Percentiles rank a stretch among this genome's conserved stretches.
phyloP scores from a whole-genome alignment of 2,888 invertebrate genomes.

The Aethes cnicana region DNA sequence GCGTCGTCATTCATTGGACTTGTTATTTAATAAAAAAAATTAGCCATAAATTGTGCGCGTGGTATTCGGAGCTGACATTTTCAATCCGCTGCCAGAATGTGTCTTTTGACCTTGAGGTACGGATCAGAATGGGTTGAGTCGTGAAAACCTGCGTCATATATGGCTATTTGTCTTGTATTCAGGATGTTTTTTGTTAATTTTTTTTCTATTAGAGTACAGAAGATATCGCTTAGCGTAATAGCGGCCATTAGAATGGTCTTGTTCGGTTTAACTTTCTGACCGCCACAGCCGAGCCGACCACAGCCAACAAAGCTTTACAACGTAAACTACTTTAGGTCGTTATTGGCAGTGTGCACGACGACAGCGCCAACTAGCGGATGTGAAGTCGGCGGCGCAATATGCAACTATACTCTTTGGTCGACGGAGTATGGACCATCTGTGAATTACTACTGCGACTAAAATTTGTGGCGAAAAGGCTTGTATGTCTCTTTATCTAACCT shows the following conservation, averaged over 20 bases:
- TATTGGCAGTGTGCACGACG: too few species aligned
- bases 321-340: too few species aligned
- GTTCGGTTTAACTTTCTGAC: slow-evolving; percentile 18
- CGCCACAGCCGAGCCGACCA: too few species aligned
- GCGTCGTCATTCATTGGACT: slow-evolving; percentile 19
- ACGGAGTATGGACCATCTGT: too few species aligned
- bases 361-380: too few species aligned
- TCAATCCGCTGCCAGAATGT: slow-evolving; percentile 1
- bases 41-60: slow-evolving; percentile 20
- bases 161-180: slow-evolving; percentile 37
- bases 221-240: slow-evolving; percentile 21
- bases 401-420: too few species aligned
- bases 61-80: slow-evolving; percentile 19
- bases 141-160: slow-evolving; percentile 30
- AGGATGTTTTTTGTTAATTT: slow-evolving; percentile 31
- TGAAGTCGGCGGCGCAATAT: too few species aligned
- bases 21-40: slow-evolving; percentile 23
- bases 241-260: slow-evolving; percentile 15
- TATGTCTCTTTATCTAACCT: too few species aligned
- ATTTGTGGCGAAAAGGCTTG: too few species aligned
- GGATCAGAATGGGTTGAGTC: slow-evolving; percentile 3
- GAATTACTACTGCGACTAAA: too few species aligned
- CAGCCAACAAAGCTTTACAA: too few species aligned
- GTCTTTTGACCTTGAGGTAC: slow-evolving; percentile 16
- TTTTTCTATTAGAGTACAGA: slow-evolving; percentile 32